Conservation (phyloP, 2,797 vertebrate genomes). For the Nyctalus aviator region DNA sequence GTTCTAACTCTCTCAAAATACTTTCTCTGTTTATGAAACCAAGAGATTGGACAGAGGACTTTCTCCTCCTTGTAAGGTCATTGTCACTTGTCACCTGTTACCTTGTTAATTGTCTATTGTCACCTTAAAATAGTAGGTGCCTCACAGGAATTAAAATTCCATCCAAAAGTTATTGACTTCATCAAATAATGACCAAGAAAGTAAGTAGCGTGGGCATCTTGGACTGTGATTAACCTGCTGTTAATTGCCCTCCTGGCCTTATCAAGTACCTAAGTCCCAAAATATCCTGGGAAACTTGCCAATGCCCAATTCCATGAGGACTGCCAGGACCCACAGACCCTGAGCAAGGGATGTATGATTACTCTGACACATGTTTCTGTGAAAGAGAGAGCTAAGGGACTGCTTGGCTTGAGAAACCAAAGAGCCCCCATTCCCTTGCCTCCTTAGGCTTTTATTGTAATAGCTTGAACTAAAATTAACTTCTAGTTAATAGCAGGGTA, state of each 20-base stretch:
- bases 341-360: too few relatives aligned
- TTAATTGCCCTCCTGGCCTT: constrained; percentile 56
- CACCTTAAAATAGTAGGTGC: constrained; percentile 41
- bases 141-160: constrained; percentile 62
- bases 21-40: background rate
- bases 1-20: background rate
- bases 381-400: too few relatives aligned
- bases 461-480: too few relatives aligned
- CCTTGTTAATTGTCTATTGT: constrained; percentile 66
- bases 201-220: constrained; percentile 46
- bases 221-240: constrained; percentile 55
- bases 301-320: background rate
- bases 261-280: constrained; percentile 51
- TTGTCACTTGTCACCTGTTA: constrained; percentile 47
- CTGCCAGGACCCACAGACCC: background rate
- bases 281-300: constrained; percentile 48
- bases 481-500: too few relatives aligned
- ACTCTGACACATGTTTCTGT: too few relatives aligned
- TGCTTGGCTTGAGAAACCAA: too few relatives aligned
- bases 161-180: constrained; percentile 46
- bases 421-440: too few relatives aligned
- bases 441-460: too few relatives aligned
- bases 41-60: background rate
- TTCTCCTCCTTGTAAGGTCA: constrained; percentile 25
- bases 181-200: constrained; percentile 67